These are phyloP conservation scores for Aleiodes sp. DNA, from an alignment of 1,140 invertebrate species.

Conservation along the genomic window DNA sequence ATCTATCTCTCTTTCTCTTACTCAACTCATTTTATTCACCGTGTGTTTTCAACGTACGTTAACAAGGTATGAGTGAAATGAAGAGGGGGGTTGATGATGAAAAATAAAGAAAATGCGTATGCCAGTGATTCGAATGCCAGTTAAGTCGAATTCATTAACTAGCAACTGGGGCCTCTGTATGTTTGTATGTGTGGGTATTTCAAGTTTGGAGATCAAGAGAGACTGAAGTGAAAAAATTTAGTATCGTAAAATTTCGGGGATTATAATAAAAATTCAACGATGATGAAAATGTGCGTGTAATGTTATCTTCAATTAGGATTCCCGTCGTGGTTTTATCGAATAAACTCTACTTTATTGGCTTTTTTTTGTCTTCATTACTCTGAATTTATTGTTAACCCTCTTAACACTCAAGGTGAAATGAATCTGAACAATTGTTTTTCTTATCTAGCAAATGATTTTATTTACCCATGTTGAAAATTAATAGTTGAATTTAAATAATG, in stretches of 20 bases:
- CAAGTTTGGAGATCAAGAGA: background rate
- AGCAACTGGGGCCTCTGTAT: background rate
- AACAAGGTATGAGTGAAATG: background rate
- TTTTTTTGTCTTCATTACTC: too few relatives aligned
- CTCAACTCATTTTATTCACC: constrained; percentile 28
- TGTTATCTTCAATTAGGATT: constrained; percentile 19
- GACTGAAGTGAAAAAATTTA: too few relatives aligned
- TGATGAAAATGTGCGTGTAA: constrained; percentile 13
- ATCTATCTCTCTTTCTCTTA: constrained; percentile 38
- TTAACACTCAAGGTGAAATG: too few relatives aligned
- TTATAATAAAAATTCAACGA: background rate
- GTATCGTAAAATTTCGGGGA: constrained; percentile 4
- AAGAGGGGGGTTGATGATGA: background rate
- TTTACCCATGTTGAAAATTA: too few relatives aligned
- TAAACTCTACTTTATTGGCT: too few relatives aligned
- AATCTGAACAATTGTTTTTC: too few relatives aligned
- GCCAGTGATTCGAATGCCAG: background rate
- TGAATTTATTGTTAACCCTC: too few relatives aligned
- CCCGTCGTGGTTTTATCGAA: too few relatives aligned
- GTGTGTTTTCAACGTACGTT: background rate
- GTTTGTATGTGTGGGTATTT: background rate
- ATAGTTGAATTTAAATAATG: constrained; percentile 1
- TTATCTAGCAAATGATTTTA: too few relatives aligned
- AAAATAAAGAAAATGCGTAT: background rate
- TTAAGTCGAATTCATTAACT: background rate